Base-by-base conservation (phyloP, 1,140 invertebrate species). In the Hermetia illucens region DNA sequence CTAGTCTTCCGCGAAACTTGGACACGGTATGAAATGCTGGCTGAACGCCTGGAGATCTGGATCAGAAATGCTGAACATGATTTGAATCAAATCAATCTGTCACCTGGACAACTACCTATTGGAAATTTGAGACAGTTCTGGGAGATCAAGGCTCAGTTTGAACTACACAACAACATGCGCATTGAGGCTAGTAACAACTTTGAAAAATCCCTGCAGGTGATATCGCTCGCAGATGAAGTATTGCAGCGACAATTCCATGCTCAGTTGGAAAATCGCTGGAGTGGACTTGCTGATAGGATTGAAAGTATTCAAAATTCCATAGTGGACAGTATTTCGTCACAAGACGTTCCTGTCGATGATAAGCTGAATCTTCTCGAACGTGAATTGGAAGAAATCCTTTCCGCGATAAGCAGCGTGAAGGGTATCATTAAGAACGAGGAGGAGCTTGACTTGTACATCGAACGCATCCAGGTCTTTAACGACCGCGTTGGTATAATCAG, bases 81-180 rank as follows among this genome's bases (percentile, higher is more conserved):
- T 53, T 49, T 80, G 17, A 52, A 53, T 17, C 50, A 62, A 17
- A 58, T 74, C 24, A 64, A 69, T 29, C 50, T 64, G 21, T 59
- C 68, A 25, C 63, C 67, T 17, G 61, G 68, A 21, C 62, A 66
- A 21, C 70, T 72, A 27, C 72, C 72, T 13, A 73, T 74, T 22
- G 71, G 74, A 36, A 74, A 83, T 44, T 74, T 85, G 58, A 70
- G 79, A 45, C 72, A 81, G 46, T 87, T 86, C 57, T 88, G 84
- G 83, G 84, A 88, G 63, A 57, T 90, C 25, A 88, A 85, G 60
- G 84, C 83, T 0, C 82, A 88, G 48, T 81, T 83, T 48, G 84
- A 87, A 65, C 73, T 86, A n/a, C 73, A 87, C 50, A 85, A 83
- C 46, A 77, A 76, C 34, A 69, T 84, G 19, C 69, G 74, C 35